Evolutionary conservation across 2,888 invertebrate genomes (phyloP).

Genomic region (Malthinus seriepunctatus): DNA sequence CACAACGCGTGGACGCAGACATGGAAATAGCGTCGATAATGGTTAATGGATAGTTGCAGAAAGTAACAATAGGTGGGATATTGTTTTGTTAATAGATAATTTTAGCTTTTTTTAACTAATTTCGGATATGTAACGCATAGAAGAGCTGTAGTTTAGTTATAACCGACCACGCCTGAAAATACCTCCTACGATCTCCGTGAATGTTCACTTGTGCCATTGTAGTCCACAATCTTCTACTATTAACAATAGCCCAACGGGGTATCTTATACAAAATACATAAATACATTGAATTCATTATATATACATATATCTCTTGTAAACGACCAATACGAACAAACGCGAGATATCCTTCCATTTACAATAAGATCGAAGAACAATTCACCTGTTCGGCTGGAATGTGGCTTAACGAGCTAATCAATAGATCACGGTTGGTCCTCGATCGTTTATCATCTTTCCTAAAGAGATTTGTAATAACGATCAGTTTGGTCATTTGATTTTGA

Average conservation of each 20-base stretch:
- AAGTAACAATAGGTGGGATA: too few species aligned
- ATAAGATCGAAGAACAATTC: slow-evolving; percentile 34
- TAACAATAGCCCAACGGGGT: slow-evolving; percentile 55
- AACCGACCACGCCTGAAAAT: slow-evolving; percentile 46
- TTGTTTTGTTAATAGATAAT: too few species aligned
- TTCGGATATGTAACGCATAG: slow-evolving; percentile 48
- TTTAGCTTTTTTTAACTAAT: slow-evolving; percentile 46
- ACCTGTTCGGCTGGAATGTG: slow-evolving; percentile 48
- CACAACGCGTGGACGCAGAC: too few species aligned
- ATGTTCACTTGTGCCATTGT: slow-evolving; percentile 51
- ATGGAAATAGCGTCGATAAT: too few species aligned
- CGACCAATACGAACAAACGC: slow-evolving; percentile 33
- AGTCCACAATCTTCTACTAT: slow-evolving; percentile 54
- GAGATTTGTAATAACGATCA: slow-evolving; percentile 55
- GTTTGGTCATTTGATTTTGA: slow-evolving; percentile 47
- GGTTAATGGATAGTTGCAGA: too few species aligned
- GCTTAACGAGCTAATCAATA: slow-evolving; percentile 59
- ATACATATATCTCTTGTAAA: slow-evolving; percentile 52
- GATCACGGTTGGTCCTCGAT: slow-evolving; percentile 55
- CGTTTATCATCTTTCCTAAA: slow-evolving; percentile 56
- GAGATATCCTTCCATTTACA: slow-evolving; percentile 27
- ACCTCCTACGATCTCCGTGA: slow-evolving; percentile 53
- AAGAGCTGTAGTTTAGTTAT: slow-evolving; percentile 50
- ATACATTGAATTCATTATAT: slow-evolving; percentile 58
- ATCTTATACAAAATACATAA: slow-evolving; percentile 57